Conservation (phyloP, 2,888 invertebrate genomes). For the Nephrotoma flavescens region DNA sequence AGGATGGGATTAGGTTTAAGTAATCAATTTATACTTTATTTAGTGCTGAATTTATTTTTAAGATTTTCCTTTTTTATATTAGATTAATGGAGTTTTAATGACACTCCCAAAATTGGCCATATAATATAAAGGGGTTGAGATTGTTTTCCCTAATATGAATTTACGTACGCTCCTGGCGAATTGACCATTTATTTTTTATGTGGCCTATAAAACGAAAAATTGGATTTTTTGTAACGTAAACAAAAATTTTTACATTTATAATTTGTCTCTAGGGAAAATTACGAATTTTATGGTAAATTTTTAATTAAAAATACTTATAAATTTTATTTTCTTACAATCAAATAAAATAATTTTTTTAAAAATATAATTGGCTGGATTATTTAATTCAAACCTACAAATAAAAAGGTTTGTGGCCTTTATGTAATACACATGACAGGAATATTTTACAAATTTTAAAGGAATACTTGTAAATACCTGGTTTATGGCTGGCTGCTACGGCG, state of each 20-base stretch:
- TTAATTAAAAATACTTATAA: neutral
- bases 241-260: no score
- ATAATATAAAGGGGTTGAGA: neutral
- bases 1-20: neutral
- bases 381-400: no score
- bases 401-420: no score
- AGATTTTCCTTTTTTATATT: neutral
- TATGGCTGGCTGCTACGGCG: no score
- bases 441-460: no score
- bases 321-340: neutral
- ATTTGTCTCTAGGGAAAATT: neutral
- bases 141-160: neutral
- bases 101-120: neutral
- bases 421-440: no score
- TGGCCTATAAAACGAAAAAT: neutral
- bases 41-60: neutral
- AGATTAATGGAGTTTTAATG: neutral
- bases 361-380: neutral
- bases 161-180: neutral
- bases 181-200: neutral
- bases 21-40: neutral
- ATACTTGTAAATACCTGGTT: no score
- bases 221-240: neutral
- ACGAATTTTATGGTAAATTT: neutral
- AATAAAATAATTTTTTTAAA: neutral